A percentile compares a stretch with the other conserved stretches of the same genome.
These are phyloP conservation scores for Oryctes rhinoceros DNA, from an alignment of 1,140 invertebrate species.

Conservation along the genomic window DNA sequence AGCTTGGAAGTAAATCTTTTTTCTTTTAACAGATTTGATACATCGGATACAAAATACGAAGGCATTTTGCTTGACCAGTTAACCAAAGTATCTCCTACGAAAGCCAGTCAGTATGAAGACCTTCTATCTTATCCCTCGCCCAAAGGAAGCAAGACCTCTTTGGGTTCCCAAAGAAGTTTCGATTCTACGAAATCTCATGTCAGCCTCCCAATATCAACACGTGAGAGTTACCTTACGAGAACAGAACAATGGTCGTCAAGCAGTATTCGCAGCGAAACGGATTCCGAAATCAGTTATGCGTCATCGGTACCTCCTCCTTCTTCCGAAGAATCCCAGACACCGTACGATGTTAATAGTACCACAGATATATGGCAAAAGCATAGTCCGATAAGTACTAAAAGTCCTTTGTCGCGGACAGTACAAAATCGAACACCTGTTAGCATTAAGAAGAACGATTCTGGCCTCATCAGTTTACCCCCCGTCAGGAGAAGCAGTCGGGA, in stretches of 20 bases:
- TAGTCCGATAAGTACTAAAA: constrained; percentile 44
- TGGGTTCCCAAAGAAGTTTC: constrained; percentile 62
- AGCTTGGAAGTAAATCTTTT: neutral
- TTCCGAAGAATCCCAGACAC: constrained; percentile 41
- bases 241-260: constrained; percentile 55
- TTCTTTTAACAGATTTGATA: constrained; percentile 59
- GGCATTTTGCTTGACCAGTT: constrained; percentile 59
- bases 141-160: constrained; percentile 61
- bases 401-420: constrained; percentile 45
- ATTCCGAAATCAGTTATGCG: constrained; percentile 56
- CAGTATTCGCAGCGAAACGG: constrained; percentile 57
- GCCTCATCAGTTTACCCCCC: constrained; percentile 63
- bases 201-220: constrained; percentile 43
- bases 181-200: constrained; percentile 55
- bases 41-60: constrained; percentile 62
- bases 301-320: constrained; percentile 48
- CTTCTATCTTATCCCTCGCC: neutral
- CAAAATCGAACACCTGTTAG: constrained; percentile 23
- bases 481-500: constrained; percentile 56
- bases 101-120: constrained; percentile 8
- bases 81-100: neutral
- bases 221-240: constrained; percentile 40
- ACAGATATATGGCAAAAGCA: constrained; percentile 46
- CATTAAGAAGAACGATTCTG: constrained; percentile 43
- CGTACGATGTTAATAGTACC: constrained; percentile 43